Evolutionary conservation across 2,113 vertebrate species (phyloP).

Genomic region (Orthonyx spaldingii): DNA sequence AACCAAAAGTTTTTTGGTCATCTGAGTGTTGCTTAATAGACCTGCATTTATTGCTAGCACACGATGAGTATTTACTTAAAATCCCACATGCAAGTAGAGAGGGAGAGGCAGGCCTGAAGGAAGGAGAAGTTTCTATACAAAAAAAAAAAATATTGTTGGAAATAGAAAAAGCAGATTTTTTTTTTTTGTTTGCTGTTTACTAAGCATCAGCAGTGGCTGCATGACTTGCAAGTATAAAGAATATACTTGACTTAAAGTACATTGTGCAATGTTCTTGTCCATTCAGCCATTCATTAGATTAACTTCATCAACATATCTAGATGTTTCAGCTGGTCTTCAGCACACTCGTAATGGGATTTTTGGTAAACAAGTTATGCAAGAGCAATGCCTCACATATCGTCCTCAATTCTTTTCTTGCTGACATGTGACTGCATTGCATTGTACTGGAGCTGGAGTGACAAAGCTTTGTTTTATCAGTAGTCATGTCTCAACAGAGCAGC

Average conservation of each 20-base stretch:
- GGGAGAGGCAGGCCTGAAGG: background rate
- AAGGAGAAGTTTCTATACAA: background rate
- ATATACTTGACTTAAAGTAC: background rate
- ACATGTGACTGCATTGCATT: background rate
- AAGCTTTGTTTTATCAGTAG: background rate
- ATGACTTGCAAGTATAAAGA: background rate
- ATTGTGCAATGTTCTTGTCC: background rate
- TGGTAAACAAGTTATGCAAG: constrained; percentile 14
- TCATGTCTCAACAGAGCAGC: constrained; percentile 17
- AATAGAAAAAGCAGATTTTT: background rate
- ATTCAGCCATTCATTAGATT: background rate
- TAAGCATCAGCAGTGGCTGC: background rate
- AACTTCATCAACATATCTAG: background rate
- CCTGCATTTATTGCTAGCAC: background rate
- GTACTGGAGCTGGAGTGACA: background rate
- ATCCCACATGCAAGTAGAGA: background rate
- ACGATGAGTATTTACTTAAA: background rate
- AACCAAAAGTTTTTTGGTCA: background rate
- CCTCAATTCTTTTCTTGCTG: background rate
- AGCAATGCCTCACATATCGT: background rate
- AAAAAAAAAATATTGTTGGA: background rate
- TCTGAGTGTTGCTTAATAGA: background rate
- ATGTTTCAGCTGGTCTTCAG: background rate
- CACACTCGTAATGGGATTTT: background rate
- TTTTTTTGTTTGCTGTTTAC: background rate